Evolutionary conservation across 1,140 invertebrate species (phyloP), one percentile per base, ranked within the genome.

Genomic region (Gryon sp.): DNA sequence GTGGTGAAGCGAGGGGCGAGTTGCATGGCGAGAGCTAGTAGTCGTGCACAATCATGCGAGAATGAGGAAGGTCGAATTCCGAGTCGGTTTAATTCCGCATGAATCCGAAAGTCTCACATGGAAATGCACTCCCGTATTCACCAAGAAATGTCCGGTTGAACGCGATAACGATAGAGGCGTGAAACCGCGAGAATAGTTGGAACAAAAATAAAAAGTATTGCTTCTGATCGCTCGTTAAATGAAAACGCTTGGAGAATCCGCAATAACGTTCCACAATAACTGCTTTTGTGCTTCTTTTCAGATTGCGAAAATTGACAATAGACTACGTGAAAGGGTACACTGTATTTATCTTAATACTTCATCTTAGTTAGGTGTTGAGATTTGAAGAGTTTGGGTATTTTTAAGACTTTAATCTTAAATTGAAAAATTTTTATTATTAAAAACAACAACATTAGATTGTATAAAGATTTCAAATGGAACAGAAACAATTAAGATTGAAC

Each of bases 81-180:
- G 55, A 57, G 63, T 60, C 53, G 43, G 46, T 75, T 79, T 79
- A 75, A 79, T 79, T 70, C 74, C 36, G 43, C 66, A 52, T 62
- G 66, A 72, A 72, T 9, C 53, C 38, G n/a, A 45, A 77, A 72
- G 60, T 70, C 50, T 65, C 74, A 77, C 74, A 72, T 65, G 66
- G 66, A 70, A 76, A 70, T 60, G 74, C 74, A 76, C 74, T 76
- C 28, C 53, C 60, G 48, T 70, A 65, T 76, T 70, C 65, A 65
- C 50, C 73, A 52, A 70, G 43, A 41, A 57, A 36, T 43, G 52
- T 62, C 50, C 43, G 36, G 34, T 46, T 62, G 45, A 53, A 55
- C 34, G 55, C 50, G 55, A 60, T 41, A 55, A 66, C 40, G 34
- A 55, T 52, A 52, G 30, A n/a, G 46, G 41, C 48, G 28, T 63